Evolutionary conservation across 2,888 invertebrate genomes (phyloP), one percentile per base, ranked within the genome.

Genomic region (Hirudinaria manillensis): DNA sequence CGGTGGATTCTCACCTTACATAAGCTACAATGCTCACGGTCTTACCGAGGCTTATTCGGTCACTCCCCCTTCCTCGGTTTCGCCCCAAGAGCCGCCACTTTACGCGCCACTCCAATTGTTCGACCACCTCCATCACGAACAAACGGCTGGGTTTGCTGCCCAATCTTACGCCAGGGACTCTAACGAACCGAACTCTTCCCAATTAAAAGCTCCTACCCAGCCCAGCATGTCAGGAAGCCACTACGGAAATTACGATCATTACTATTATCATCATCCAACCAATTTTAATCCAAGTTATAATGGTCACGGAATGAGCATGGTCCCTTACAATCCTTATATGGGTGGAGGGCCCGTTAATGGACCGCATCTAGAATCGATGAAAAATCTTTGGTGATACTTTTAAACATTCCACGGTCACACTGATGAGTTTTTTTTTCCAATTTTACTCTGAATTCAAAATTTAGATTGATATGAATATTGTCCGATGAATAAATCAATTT

Each of bases 11-110:
- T 27, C 24, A 24, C 24, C 36, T 19, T 70, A 70, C 19, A 61
- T 73, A 34, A 77, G 77, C 55, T 66, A 78, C 65, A 77, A 75
- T 70, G 76, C 78, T 6, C 70, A 67, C 55, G 74, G 38, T 34
- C 61, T 76, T 65, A 79, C 81, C 36, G 82, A 86, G 78, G 82
- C 85, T 82, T 94, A 94, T 85, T 81, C 81, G 70, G 95, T 96
- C 93, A 95, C 95, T 4, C 95, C 95, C 74, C 96, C 96, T 73
- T 93, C 94, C n/a, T 95, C 95, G 3, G 95, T 95, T 1, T 95
- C 95, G 6, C 95, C 96, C 0, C 89, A 94, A 77, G 95, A 95
- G 83, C 21, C 70, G 2, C 45, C 70, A 21, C 32, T 38, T 45
- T 70, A 34, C 21, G 38, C 24, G 7, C 38, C 45, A 13, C 36